These are phyloP conservation scores for Drosophila pandora DNA, from an alignment of 1,140 invertebrate species.

Conservation along the genomic window DNA sequence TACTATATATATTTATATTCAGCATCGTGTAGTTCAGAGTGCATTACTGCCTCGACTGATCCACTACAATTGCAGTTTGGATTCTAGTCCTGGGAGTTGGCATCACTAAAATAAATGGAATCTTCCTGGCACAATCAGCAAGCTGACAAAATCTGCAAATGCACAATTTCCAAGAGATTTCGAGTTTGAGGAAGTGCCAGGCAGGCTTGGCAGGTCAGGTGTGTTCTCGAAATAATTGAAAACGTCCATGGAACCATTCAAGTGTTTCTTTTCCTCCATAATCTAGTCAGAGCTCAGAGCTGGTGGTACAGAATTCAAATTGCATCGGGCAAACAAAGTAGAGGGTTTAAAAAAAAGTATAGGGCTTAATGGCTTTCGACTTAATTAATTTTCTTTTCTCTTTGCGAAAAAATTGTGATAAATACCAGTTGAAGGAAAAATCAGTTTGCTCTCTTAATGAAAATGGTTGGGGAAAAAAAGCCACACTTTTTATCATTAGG, in stretches of 20 bases:
- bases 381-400: conserved; percentile 30
- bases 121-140: conserved; percentile 17
- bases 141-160: conserved; percentile 19
- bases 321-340: conserved; percentile 6
- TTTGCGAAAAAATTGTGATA: background rate
- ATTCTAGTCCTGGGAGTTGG: conserved; percentile 1
- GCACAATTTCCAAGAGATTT: conserved; percentile 15
- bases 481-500: background rate
- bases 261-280: conserved; percentile 1
- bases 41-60: conserved; percentile 20
- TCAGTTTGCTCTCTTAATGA: background rate
- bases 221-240: conserved; percentile 29
- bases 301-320: conserved; percentile 12
- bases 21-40: conserved; percentile 2
- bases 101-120: conserved; percentile 17
- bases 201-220: background rate
- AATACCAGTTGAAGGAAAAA: background rate
- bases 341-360: background rate
- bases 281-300: background rate
- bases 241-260: conserved; percentile 1
- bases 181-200: background rate
- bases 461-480: background rate
- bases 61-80: conserved; percentile 18
- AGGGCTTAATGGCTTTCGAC: conserved; percentile 27
- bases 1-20: conserved; percentile 3